Conservation (phyloP, 2,797 vertebrate genomes). For the Spinibarbus caldwelli region DNA sequence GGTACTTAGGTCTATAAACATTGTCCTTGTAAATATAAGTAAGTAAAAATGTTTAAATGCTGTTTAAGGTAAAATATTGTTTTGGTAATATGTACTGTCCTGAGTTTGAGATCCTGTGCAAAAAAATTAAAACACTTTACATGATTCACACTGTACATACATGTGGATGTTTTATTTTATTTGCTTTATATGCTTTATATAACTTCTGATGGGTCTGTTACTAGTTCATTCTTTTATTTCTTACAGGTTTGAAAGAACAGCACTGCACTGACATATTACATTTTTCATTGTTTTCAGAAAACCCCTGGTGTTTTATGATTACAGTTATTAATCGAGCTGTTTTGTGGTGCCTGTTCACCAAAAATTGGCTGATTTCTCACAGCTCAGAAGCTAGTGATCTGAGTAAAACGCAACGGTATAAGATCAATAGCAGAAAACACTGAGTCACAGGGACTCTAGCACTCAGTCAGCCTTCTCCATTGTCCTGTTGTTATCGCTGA, state of each 20-base stretch:
- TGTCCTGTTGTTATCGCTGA: slow-evolving; percentile 33
- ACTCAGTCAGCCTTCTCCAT: slow-evolving; percentile 14
- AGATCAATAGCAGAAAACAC: slow-evolving; percentile 38
- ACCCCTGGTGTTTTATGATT: slow-evolving; percentile 6
- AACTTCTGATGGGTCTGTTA: background rate
- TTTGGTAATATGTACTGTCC: background rate
- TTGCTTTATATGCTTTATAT: background rate
- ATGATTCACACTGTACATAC: background rate
- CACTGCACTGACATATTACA: background rate
- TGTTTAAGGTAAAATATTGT: background rate
- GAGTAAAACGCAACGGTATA: background rate
- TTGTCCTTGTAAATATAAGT: too few relatives aligned
- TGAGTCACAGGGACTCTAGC: background rate
- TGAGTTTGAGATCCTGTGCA: background rate
- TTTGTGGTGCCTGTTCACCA: slow-evolving; percentile 17
- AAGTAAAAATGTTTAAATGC: too few relatives aligned
- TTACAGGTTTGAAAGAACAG: background rate
- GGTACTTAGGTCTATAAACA: background rate
- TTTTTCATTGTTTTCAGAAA: slow-evolving; percentile 5
- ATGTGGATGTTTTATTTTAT: background rate
- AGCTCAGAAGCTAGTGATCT: slow-evolving; percentile 11
- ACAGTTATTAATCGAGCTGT: slow-evolving; percentile 34
- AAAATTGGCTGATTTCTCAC: slow-evolving; percentile 29
- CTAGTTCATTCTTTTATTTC: background rate
- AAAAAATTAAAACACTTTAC: background rate